These are phyloP conservation scores for Nomada flava DNA, from an alignment of 2,888 invertebrate species.

Conservation along the genomic window DNA sequence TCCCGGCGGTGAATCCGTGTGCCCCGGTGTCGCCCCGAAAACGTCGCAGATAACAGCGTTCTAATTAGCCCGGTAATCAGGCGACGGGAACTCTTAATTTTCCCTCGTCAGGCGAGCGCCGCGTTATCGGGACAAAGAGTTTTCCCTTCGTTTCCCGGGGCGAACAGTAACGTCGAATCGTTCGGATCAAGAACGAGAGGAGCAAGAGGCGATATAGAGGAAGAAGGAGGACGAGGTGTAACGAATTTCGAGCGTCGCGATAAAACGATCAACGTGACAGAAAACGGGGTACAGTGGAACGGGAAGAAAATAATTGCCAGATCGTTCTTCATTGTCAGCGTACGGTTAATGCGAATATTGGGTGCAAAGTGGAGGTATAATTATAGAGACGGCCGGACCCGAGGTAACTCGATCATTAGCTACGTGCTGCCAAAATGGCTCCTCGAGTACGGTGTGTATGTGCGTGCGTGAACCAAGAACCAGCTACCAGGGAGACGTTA, in stretches of 20 bases:
- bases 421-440: conserved; percentile 62
- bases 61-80: conserved; percentile 54
- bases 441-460: conserved; percentile 19
- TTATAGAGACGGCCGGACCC: conserved; percentile 60
- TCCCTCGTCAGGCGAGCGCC: conserved; percentile 19
- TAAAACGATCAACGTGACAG: conserved; percentile 54
- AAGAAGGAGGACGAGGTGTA: neutral
- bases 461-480: conserved; percentile 30
- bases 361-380: conserved; percentile 63
- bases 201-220: too few species aligned
- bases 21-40: conserved; percentile 9
- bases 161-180: conserved; percentile 19
- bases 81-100: conserved; percentile 42
- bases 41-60: conserved; percentile 55
- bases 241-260: conserved; percentile 23
- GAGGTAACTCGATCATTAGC: conserved; percentile 66
- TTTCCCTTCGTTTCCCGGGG: conserved; percentile 1
- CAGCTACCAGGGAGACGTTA: conserved; percentile 41
- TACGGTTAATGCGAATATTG: conserved; percentile 63
- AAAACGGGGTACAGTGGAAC: neutral
- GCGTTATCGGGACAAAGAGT: conserved; percentile 31
- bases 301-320: conserved; percentile 57
- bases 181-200: neutral
- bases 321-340: conserved; percentile 61
- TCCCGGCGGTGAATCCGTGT: neutral